Evolutionary conservation across 2,113 vertebrate genomes (phyloP), one percentile per base, ranked within the genome.

Genomic region (Notothenia rossii): DNA sequence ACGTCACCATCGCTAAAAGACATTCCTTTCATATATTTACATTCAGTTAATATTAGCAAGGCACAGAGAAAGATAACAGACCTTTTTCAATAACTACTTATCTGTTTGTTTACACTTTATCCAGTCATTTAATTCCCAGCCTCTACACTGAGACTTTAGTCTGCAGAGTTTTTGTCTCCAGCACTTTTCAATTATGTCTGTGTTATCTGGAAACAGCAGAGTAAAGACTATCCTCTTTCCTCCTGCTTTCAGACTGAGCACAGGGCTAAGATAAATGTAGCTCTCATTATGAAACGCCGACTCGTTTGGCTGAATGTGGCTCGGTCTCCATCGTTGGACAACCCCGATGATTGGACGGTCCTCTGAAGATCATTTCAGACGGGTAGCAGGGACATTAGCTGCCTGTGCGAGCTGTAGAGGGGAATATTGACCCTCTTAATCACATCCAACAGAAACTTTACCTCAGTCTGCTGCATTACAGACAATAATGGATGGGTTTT

Each of bases 301-400:
- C 67, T 83, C 78, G 72, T 85, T 85, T 81, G 84, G 85, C 77
- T 81, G 81, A 63, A 74, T 77, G 77, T 85, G 82, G 86, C 81
- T 72, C 29, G 22, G 80, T 67, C 77, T 77, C 84, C 77, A 69
- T 86, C 36, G 20, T 77, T 77, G 79, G 70, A 89, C 91, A 72
- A 73, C 82, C 72, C 61, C 71, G 88, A 82, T 89, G 91, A 91
- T 92, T 85, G 81, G 84, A 84, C 84, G 72, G 58, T 81, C 84
- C 81, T 91, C 75, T 69, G 82, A 85, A 90, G 87, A 91, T 86
- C 86, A 92, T 88, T 90, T 91, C 86, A 89, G 86, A 91, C 58
- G 70, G 73, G 89, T 87, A 89, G 79, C 90, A 89, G 78, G 81
- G 81, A 87, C 82, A 82, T 91, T 88, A 88, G 84, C 86, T 83